Conservation (phyloP, 1,140 invertebrate genomes). For the Bombus sylvicola region DNA sequence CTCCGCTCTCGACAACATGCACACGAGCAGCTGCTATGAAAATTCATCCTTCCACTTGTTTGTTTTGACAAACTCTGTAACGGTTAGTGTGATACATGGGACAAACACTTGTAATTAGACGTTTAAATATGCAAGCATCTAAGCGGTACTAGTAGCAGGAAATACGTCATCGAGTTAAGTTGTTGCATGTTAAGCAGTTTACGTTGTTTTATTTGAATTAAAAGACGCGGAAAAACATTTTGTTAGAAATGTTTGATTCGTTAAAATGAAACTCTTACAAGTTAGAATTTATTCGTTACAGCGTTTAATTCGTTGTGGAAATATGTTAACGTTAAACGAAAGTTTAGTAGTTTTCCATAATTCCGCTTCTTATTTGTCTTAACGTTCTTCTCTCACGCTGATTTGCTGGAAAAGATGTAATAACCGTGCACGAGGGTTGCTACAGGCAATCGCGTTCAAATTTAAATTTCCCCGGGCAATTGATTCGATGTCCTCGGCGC, state of each 20-base stretch:
- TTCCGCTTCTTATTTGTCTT: background rate
- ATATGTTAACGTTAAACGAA: background rate
- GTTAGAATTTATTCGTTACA: background rate
- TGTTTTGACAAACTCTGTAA: background rate
- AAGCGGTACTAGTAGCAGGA: background rate
- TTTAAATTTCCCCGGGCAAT: conserved; percentile 44
- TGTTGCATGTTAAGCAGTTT: too few species aligned
- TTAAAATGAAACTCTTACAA: background rate
- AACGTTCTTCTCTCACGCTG: background rate
- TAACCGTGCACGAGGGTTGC: conserved; percentile 5
- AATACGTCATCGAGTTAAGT: background rate
- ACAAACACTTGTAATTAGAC: background rate
- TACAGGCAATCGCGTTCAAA: conserved; percentile 20
- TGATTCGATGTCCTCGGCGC: conserved; percentile 39
- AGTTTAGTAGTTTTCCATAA: background rate
- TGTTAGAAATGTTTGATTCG: background rate
- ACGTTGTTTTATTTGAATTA: background rate
- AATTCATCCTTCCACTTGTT: background rate
- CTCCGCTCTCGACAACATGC: background rate
- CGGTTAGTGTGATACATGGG: background rate
- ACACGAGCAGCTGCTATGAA: background rate
- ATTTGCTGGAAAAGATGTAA: conserved; percentile 17
- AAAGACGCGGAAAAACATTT: background rate
- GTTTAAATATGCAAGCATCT: too few species aligned
- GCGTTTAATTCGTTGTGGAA: background rate